These are phyloP conservation scores for Phragmatobia fuliginosa DNA, from an alignment of 2,888 invertebrate species.

Conservation along the genomic window DNA sequence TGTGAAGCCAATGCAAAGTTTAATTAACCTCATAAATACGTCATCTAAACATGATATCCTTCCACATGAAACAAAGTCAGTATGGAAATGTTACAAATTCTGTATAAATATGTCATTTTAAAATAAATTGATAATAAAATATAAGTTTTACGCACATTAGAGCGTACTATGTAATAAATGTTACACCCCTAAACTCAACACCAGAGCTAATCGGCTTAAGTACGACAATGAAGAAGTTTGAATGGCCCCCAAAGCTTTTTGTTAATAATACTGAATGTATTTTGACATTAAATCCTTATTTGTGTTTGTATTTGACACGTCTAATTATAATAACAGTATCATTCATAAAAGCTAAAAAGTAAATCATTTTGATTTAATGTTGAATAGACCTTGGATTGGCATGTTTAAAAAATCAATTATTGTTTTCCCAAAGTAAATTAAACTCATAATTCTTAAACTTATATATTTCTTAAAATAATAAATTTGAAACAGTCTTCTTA, in stretches of 20 bases:
- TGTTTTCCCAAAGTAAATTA: too few species aligned
- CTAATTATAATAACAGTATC: not conserved
- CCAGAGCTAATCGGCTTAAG: conserved; percentile 43
- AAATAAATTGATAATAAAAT: conserved; percentile 18
- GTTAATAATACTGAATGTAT: conserved; percentile 18
- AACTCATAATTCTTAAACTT: too few species aligned
- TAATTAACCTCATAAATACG: not conserved
- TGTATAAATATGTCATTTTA: not conserved
- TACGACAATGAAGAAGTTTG: conserved; percentile 36
- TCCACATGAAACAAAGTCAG: not conserved
- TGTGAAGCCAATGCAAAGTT: not conserved
- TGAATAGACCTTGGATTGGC: not conserved
- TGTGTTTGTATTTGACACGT: not conserved
- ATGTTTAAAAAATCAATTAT: too few species aligned
- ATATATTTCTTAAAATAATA: too few species aligned
- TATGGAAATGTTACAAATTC: not conserved
- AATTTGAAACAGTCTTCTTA: too few species aligned
- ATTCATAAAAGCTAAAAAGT: not conserved
- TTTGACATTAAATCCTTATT: not conserved
- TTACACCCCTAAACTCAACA: conserved; percentile 45
- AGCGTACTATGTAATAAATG: conserved; percentile 31
- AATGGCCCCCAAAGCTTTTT: conserved; percentile 33
- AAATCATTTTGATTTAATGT: too few species aligned
- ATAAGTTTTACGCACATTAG: conserved; percentile 19
- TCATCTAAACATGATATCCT: not conserved